phyloP scores from a whole-genome alignment of 2,888 invertebrate species.

The Leistus spinibarbis region DNA sequence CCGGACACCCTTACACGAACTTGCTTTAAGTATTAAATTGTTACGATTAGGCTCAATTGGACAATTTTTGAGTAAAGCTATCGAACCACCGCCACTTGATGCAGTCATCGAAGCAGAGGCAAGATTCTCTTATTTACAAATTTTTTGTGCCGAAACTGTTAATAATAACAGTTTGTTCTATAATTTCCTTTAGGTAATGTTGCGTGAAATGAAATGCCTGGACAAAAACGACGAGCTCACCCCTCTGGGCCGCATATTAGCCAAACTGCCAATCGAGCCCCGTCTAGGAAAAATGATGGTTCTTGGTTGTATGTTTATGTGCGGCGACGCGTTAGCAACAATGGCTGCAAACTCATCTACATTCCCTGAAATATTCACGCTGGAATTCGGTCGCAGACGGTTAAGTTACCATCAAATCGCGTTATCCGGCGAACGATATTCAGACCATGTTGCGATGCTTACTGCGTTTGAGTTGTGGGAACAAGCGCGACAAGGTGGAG shows the following conservation, averaged over 20 bases:
- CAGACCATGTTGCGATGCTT: slow-evolving; percentile 95
- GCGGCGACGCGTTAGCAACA: slow-evolving; percentile 89
- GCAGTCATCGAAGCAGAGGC: slow-evolving; percentile 98
- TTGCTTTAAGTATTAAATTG: slow-evolving; percentile 89
- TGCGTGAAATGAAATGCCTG: slow-evolving; percentile 88
- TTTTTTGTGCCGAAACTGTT: slow-evolving; percentile 52
- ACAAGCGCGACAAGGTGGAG: slow-evolving; percentile 69
- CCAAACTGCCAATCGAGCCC: slow-evolving; percentile 94
- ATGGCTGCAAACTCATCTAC: slow-evolving; percentile 96
- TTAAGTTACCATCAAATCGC: slow-evolving; percentile 84
- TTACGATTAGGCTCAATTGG: slow-evolving; percentile 90
- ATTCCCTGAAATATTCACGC: slow-evolving; percentile 91
- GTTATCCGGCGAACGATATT: slow-evolving; percentile 83
- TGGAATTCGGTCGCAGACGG: slow-evolving; percentile 76
- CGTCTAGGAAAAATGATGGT: slow-evolving; percentile 97
- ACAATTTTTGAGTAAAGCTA: slow-evolving; percentile 92
- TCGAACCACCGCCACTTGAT: slow-evolving; percentile 96
- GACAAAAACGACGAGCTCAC: slow-evolving; percentile 88
- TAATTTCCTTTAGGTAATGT: slow-evolving; percentile 46
- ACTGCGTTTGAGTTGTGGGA: slow-evolving; percentile 90
- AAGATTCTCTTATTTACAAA: slow-evolving; percentile 32
- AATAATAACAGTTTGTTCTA: background rate
- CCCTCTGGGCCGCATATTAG: slow-evolving; percentile 90
- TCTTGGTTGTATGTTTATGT: slow-evolving; percentile 87
- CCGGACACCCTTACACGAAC: slow-evolving; percentile 93